Base-by-base conservation (phyloP, 2,888 invertebrate genomes). In the Tromatobia lineatoria region DNA sequence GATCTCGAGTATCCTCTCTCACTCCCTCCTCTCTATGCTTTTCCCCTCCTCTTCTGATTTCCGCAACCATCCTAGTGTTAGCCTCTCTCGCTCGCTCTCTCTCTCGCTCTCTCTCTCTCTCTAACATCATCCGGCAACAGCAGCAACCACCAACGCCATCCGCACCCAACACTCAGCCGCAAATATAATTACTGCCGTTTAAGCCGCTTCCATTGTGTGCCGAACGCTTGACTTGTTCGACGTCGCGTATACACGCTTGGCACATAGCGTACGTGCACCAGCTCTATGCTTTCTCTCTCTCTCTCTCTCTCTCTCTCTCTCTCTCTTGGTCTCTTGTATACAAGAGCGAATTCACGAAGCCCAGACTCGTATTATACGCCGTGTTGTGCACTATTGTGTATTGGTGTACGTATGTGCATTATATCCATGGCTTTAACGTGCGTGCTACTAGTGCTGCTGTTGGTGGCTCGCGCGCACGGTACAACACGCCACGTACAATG, bases 181-280 rank as follows among this genome's bases (percentile, higher is more conserved):
- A 93, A 93, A 93, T 93, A 93, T 93, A 93, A 93, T 93, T 93
- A 93, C 93, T 92, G 91, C 85, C 92, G 92, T 93, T 93, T 93
- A 93, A 93, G 91, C 93, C 90, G 91, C 85, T 88, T 91, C 90
- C 87, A 93, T 93, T 93, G 92, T 93, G 90, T 88, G 90, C 86
- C 84, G 87, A 91, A 92, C 91, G 93, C 93, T 93, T 92, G 93
- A 93, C 93, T 93, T 91, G 91, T 85, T 90, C 90, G 90, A 90
- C 91, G 90, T 81, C 78, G 76, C 75, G 80, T 71, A 76, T 64
- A 64, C 75, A 15, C 18, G 59, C 54, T 59, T 38, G 70, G 54
- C 76, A 75, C 52, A 76, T 75, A 79, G 74, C 52, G 73, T 50
- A 69, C 61, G 57, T 77, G 42, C 75, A 70, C 45, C 71, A 54